Conservation (phyloP, 1,140 invertebrate genomes). For the Copidosoma floridanum region DNA sequence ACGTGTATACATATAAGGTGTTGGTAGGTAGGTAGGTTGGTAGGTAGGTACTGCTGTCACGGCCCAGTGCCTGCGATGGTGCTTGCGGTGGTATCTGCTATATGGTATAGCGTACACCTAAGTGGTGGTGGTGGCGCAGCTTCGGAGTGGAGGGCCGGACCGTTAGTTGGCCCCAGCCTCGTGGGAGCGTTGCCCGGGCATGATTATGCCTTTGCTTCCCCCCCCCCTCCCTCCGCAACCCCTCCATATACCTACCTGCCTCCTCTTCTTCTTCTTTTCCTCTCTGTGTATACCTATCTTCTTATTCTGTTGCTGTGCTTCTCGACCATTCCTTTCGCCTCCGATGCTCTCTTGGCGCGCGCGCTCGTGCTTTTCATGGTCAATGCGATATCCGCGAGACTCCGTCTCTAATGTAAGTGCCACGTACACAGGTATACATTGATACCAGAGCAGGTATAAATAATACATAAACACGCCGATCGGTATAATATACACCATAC, state of each 20-base stretch:
- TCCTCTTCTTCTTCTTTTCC: constrained; percentile 10
- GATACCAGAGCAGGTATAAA: neutral
- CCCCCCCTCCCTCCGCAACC: neutral
- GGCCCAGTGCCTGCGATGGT: neutral
- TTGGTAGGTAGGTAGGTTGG: no score
- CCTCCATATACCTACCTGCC: neutral
- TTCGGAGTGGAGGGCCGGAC: constrained; percentile 47
- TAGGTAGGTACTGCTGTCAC: neutral
- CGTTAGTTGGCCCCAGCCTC: constrained; percentile 53
- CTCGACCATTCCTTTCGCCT: no score
- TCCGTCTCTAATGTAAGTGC: neutral
- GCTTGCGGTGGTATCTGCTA: no score
- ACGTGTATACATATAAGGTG: no score
- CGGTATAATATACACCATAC: neutral
- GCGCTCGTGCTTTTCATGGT: constrained; percentile 7
- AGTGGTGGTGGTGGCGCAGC: constrained; percentile 26
- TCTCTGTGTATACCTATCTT: neutral
- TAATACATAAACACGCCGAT: constrained; percentile 5
- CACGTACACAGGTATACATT: neutral
- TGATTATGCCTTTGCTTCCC: constrained; percentile 32
- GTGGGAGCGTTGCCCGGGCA: constrained; percentile 52
- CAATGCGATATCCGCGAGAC: constrained; percentile 6
- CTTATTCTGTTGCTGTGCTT: constrained; percentile 4
- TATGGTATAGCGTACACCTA: no score
- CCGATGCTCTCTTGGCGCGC: neutral